A percentile compares a stretch with the other conserved stretches of the same genome.
These are phyloP conservation scores for Vespertilio murinus DNA, from an alignment of 2,797 vertebrate species.

Conservation along the genomic window DNA sequence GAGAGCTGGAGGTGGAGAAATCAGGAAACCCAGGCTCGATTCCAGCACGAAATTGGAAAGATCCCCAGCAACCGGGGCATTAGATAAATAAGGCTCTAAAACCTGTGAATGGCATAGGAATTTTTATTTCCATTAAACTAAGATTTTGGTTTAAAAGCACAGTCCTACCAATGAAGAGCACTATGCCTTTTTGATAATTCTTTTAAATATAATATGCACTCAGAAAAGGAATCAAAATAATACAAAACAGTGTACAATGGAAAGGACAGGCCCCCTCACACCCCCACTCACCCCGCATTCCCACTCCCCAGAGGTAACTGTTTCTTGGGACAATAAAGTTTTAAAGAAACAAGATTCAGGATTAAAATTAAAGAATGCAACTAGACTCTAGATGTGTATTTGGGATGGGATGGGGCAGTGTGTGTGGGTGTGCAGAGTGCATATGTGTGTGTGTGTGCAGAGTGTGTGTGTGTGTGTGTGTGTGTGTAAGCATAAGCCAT, in stretches of 20 bases:
- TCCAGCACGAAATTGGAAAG: constrained; percentile 51
- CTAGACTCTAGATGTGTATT: not conserved
- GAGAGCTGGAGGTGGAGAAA: not conserved
- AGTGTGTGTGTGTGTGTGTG: accelerated
- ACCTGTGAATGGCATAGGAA: not conserved
- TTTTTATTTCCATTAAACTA: not conserved
- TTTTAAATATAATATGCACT: not conserved
- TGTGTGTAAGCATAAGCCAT: accelerated
- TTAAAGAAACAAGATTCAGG: constrained; percentile 26
- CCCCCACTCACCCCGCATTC: too few species aligned
- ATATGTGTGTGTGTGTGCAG: accelerated
- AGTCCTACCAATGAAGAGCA: not conserved
- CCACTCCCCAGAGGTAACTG: not conserved
- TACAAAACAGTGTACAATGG: not conserved
- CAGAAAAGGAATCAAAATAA: not conserved
- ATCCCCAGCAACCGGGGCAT: not conserved
- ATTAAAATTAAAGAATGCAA: not conserved
- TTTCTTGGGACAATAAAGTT: not conserved
- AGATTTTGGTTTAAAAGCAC: constrained; percentile 29
- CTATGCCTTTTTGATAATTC: not conserved
- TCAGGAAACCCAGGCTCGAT: constrained; percentile 47
- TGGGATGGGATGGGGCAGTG: not conserved
- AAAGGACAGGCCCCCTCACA: not conserved
- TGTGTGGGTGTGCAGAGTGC: not conserved
- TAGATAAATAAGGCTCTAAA: not conserved